Evolutionary conservation across 92 coral and sea anemone species (phyloP).

Genomic region (Micromussa lordhowensis): DNA sequence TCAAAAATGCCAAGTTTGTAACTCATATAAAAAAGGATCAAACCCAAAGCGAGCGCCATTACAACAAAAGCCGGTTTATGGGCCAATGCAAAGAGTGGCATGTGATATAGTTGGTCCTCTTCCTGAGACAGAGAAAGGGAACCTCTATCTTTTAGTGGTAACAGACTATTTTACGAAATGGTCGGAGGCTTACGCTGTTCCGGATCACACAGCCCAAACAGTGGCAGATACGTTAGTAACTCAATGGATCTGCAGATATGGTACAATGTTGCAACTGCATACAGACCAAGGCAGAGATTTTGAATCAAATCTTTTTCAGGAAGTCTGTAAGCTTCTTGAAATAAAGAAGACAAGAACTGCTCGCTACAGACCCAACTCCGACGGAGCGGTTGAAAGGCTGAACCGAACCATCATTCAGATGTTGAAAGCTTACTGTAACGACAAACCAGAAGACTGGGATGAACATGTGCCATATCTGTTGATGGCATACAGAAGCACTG

Average conservation of each 20-base stretch:
- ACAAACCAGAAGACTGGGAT: constrained; percentile 45
- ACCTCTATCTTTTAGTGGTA: constrained; percentile 45
- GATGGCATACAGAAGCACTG: not conserved
- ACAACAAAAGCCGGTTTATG: no score
- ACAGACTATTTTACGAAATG: constrained; percentile 66
- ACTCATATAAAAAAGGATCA: not conserved
- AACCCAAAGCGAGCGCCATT: not conserved
- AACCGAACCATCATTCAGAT: no score
- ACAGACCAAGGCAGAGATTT: constrained; percentile 72
- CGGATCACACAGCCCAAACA: constrained; percentile 60
- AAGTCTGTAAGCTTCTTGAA: constrained; percentile 48
- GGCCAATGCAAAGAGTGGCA: no score
- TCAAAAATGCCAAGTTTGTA: constrained; percentile 24
- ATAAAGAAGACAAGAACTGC: constrained; percentile 59
- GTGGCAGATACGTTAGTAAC: constrained; percentile 56
- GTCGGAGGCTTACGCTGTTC: constrained; percentile 66
- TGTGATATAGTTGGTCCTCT: constrained; percentile 58
- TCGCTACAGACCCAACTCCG: no score
- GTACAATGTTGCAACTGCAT: constrained; percentile 62
- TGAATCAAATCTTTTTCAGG: constrained; percentile 43
- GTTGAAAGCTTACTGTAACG: constrained; percentile 2
- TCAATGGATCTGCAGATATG: constrained; percentile 56
- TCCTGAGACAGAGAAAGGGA: constrained; percentile 53
- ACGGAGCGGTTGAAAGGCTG: no score
- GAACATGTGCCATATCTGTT: constrained; percentile 30